Conservation (phyloP, 2,888 invertebrate genomes). For the Pocota personata region DNA sequence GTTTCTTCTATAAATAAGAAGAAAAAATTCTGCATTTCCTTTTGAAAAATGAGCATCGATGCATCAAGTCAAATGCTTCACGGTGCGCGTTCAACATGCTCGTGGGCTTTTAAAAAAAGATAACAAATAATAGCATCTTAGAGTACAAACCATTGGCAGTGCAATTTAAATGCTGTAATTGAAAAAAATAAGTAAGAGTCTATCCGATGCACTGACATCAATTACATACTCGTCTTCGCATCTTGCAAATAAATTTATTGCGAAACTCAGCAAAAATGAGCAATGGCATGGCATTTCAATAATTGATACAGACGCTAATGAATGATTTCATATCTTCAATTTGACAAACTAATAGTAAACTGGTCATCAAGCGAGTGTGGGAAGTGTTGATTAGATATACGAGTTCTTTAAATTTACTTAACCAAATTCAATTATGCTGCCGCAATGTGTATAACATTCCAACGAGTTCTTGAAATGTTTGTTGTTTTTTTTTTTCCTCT, state of each 20-base stretch:
- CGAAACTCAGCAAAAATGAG: neutral
- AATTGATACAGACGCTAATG: conserved; percentile 14
- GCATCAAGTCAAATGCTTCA: neutral
- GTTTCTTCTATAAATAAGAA: too few species aligned
- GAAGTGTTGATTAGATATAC: conserved; percentile 32
- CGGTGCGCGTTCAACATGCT: neutral
- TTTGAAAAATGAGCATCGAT: neutral
- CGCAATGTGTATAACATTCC: neutral
- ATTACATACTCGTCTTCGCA: neutral
- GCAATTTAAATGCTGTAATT: neutral
- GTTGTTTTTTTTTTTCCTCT: neutral
- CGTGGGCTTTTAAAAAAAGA: neutral
- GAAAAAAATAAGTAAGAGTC: neutral
- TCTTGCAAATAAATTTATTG: neutral
- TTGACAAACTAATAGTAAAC: conserved; percentile 10
- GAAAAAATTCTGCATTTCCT: neutral
- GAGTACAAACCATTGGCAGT: neutral
- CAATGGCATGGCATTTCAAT: conserved; percentile 19
- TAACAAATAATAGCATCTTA: neutral
- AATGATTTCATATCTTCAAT: conserved; percentile 35
- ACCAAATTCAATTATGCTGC: conserved; percentile 36
- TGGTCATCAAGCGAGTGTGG: neutral
- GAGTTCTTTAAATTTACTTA: conserved; percentile 12
- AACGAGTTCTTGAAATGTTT: neutral
- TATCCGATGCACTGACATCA: neutral